Percentiles rank a stretch among this genome's conserved stretches.
Evolutionary conservation across 2,797 vertebrate genomes (phyloP).

Genomic region (Falco biarmicus): DNA sequence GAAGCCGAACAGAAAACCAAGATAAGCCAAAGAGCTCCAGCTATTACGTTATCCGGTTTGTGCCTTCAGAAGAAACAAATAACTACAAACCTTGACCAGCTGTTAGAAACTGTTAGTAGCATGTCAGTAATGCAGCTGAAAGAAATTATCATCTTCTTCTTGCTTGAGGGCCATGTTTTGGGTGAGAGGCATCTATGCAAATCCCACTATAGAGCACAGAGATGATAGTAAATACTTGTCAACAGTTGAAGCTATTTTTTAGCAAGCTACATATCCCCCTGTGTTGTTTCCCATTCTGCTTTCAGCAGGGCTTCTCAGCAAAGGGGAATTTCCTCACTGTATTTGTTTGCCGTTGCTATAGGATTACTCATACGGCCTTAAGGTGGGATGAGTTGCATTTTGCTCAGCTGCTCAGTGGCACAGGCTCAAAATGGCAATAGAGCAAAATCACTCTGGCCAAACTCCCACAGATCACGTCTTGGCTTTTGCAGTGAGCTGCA

Average conservation of each 20-base stretch:
- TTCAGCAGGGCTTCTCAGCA: not conserved
- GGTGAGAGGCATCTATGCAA: not conserved
- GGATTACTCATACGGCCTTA: not conserved
- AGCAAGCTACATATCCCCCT: not conserved
- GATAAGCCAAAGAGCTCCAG: not conserved
- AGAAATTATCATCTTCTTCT: not conserved
- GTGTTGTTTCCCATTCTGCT: not conserved
- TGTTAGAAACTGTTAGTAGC: not conserved
- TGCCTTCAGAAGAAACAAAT: not conserved
- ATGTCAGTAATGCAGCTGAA: not conserved
- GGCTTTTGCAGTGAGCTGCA: not conserved
- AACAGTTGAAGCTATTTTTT: not conserved
- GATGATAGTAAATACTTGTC: not conserved
- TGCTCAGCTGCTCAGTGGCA: not conserved
- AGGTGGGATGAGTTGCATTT: not conserved
- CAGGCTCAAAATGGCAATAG: not conserved
- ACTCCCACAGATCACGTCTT: not conserved
- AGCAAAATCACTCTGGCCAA: not conserved
- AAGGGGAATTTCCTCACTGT: not conserved
- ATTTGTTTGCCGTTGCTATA: slow-evolving; percentile 36
- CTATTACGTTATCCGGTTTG: not conserved
- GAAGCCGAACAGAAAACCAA: not conserved
- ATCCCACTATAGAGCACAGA: not conserved
- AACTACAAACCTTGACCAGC: not conserved
- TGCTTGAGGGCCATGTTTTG: not conserved